These are phyloP conservation scores for Gobio gobio DNA, from an alignment of 2,113 vertebrate species.

Conservation along the genomic window DNA sequence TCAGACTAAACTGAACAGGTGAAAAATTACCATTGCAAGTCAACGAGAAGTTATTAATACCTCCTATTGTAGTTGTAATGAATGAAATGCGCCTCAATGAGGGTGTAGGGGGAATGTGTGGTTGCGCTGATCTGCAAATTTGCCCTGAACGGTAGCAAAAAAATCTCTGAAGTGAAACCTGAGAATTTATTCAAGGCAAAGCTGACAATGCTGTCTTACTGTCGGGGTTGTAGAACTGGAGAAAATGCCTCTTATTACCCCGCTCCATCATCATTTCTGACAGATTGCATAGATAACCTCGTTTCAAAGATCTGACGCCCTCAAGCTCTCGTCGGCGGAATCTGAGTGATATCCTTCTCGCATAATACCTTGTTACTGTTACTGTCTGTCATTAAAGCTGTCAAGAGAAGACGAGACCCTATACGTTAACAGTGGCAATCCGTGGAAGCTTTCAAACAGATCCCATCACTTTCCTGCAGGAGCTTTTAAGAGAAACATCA, in stretches of 20 bases:
- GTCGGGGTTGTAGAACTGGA: slow-evolving; percentile 31
- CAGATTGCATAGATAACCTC: slow-evolving; percentile 68
- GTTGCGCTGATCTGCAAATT: neutral
- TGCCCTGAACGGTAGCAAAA: neutral
- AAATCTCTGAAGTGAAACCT: slow-evolving; percentile 33
- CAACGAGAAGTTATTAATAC: slow-evolving; percentile 48
- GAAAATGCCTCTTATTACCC: slow-evolving; percentile 67
- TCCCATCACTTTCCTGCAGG: neutral
- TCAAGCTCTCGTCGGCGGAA: slow-evolving; percentile 73
- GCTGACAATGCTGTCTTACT: slow-evolving; percentile 54
- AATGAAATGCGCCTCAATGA: neutral
- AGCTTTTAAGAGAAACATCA: slow-evolving; percentile 51
- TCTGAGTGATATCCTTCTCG: slow-evolving; percentile 76
- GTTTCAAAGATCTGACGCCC: slow-evolving; percentile 73
- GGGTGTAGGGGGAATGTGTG: neutral
- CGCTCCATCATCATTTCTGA: slow-evolving; percentile 74
- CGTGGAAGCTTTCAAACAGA: neutral
- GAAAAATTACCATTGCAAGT: slow-evolving; percentile 16
- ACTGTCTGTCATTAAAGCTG: slow-evolving; percentile 72
- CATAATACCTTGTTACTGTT: slow-evolving; percentile 74
- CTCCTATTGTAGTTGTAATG: slow-evolving; percentile 1
- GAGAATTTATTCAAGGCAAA: slow-evolving; percentile 28
- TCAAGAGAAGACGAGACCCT: slow-evolving; percentile 62
- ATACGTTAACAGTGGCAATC: slow-evolving; percentile 61
- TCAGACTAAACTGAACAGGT: neutral